These are phyloP conservation scores for Dryomyza anilis DNA, from an alignment of 2,888 invertebrate genomes.

Conservation along the genomic window DNA sequence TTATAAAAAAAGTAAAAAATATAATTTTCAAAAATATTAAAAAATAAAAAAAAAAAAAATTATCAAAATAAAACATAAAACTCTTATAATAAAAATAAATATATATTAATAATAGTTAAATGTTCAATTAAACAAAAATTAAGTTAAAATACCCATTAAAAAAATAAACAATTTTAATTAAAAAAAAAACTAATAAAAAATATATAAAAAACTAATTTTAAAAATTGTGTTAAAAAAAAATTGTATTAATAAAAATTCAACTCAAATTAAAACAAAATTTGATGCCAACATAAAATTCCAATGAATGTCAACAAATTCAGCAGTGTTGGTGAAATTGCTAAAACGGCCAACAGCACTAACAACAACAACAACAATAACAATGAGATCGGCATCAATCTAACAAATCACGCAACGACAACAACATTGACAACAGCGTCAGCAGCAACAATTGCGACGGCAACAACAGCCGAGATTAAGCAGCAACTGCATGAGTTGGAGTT, in stretches of 20 bases:
- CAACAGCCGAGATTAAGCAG: constrained; percentile 29
- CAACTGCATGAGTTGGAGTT: constrained; percentile 32
- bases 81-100: neutral
- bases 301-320: constrained; percentile 41
- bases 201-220: neutral
- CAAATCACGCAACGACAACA: constrained; percentile 24
- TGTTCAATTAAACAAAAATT: neutral
- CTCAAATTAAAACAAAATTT: neutral
- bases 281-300: constrained; percentile 25
- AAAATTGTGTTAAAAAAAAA: neutral
- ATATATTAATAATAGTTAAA: constrained; percentile 10
- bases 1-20: neutral
- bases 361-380: constrained; percentile 33
- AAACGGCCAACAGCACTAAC: constrained; percentile 31
- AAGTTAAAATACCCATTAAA: neutral
- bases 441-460: constrained; percentile 7
- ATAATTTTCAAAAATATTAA: neutral
- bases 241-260: no score
- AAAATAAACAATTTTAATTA: constrained; percentile 2
- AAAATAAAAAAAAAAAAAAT: neutral
- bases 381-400: constrained; percentile 27
- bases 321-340: constrained; percentile 32
- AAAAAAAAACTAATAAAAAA: neutral
- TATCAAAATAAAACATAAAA: constrained; percentile 1
- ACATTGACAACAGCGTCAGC: constrained; percentile 18